A percentile compares a stretch with the other conserved stretches of the same genome.
phyloP scores from a whole-genome alignment of 2,797 vertebrate genomes.

The Chrysocyon brachyurus region DNA sequence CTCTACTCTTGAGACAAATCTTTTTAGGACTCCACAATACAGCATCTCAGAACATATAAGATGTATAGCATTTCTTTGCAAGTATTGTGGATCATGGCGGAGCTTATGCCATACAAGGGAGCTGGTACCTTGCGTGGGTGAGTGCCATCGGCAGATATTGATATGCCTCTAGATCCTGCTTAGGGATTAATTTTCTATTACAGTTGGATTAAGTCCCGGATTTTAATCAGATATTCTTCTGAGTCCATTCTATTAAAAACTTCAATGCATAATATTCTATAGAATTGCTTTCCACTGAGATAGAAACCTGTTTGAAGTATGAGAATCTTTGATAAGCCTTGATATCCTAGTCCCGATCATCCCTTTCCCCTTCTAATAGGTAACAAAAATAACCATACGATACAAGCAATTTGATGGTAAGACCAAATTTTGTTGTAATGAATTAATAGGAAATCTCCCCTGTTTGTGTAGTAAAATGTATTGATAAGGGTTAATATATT shows the following conservation, averaged over 20 bases:
- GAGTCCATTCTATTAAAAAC: not conserved
- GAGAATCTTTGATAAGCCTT: not conserved
- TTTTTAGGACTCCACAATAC: not conserved
- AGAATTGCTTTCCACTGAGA: not conserved
- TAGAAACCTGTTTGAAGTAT: not conserved
- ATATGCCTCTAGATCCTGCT: not conserved
- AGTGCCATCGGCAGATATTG: not conserved
- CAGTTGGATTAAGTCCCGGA: not conserved
- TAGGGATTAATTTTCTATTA: not conserved
- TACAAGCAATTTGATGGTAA: not conserved
- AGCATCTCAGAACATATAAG: not conserved
- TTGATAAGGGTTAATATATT: not conserved
- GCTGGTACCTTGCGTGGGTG: too few species aligned
- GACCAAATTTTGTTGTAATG: not conserved
- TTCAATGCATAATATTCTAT: not conserved
- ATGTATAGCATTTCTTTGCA: too few species aligned
- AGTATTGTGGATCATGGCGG: too few species aligned
- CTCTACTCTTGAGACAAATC: not conserved
- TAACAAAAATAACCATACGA: not conserved
- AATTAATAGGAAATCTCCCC: not conserved
- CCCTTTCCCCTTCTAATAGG: not conserved
- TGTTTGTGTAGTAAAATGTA: not conserved
- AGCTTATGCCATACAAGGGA: not conserved
- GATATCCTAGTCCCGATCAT: not conserved
- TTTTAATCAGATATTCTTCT: constrained; percentile 38